These are phyloP conservation scores for Engystomops pustulosus DNA, from an alignment of 2,113 vertebrate genomes.

Conservation along the genomic window DNA sequence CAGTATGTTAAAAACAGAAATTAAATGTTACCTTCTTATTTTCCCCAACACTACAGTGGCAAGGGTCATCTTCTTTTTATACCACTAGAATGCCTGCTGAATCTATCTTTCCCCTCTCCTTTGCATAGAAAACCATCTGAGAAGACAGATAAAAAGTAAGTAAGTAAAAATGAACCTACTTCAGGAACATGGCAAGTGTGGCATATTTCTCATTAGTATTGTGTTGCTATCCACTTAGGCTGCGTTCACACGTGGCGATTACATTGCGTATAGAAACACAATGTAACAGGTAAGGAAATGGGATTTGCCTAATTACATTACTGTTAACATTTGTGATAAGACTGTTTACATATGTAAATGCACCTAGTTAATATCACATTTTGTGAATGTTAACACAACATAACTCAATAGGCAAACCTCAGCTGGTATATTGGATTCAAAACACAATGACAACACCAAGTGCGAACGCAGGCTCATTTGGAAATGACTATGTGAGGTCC, in stretches of 20 bases:
- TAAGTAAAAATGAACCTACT: slow-evolving; percentile 35
- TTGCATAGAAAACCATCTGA: slow-evolving; percentile 46
- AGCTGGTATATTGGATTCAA: no score
- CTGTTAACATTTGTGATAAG: no score
- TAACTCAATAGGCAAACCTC: no score
- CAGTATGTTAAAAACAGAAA: slow-evolving; percentile 38
- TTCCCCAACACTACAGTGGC: slow-evolving; percentile 50
- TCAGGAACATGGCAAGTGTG: slow-evolving; percentile 11
- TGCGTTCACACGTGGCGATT: no score
- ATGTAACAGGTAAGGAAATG: no score
- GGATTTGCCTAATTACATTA: no score
- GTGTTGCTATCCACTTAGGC: neutral
- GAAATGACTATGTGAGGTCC: neutral
- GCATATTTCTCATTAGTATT: neutral
- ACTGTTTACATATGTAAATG: no score
- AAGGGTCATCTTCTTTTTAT: slow-evolving; percentile 45
- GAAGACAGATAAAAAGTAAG: slow-evolving; percentile 41
- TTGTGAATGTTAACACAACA: no score
- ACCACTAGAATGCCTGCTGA: slow-evolving; percentile 50
- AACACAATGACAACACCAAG: no score
- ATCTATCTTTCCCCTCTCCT: slow-evolving; percentile 48
- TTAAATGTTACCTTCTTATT: slow-evolving; percentile 42
- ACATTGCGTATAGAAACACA: no score
- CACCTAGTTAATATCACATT: no score
- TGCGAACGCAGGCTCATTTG: no score